Evolutionary conservation across 2,888 invertebrate genomes (phyloP), one percentile per base, ranked within the genome.

Genomic region (Pelosia muscerda): DNA sequence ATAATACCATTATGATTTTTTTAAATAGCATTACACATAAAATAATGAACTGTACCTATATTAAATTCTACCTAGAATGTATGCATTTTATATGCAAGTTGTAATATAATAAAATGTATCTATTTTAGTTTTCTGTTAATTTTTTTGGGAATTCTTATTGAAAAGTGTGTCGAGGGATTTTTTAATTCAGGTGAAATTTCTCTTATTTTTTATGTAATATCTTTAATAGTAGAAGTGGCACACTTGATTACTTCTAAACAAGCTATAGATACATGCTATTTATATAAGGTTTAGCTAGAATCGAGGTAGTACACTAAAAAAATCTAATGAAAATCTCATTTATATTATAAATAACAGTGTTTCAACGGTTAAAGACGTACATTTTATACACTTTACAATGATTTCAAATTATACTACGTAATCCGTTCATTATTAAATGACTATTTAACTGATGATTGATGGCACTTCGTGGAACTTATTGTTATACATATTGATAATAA

Each of bases 361-460:
- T 70, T 78, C 74, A 72, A 75, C 74, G 72, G 58, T 74, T 75
- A 82, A 75, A 74, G 76, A 77, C 76, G 80, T 81, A 83, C 76
- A 65, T 65, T 78, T 81, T 91, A 89, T 94, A 94, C 93, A 93
- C 79, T 93, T 92, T 94, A 94, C 93, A 92, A 86, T 84, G 77
- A 84, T 92, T 94, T 93, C 93, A 94, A 94, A 93, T 94, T 88
- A 92, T 91, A 87, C 92, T 94, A 94, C 94, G 94, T 93, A 89
- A 88, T 88, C 82, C 84, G 84, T 83, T 77, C 72, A 77, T 78
- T 81, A 69, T 78, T 84, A 80, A 84, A 82, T 87, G 82, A n/a
- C n/a, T n/a, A n/a, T n/a, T n/a, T n/a, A n/a, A n/a, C n/a, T n/a
- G n/a, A n/a, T n/a, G n/a, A n/a, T n/a, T n/a, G n/a, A n/a, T n/a